phyloP scores from a whole-genome alignment of 2,888 invertebrate species.

The Morpho achilles region DNA sequence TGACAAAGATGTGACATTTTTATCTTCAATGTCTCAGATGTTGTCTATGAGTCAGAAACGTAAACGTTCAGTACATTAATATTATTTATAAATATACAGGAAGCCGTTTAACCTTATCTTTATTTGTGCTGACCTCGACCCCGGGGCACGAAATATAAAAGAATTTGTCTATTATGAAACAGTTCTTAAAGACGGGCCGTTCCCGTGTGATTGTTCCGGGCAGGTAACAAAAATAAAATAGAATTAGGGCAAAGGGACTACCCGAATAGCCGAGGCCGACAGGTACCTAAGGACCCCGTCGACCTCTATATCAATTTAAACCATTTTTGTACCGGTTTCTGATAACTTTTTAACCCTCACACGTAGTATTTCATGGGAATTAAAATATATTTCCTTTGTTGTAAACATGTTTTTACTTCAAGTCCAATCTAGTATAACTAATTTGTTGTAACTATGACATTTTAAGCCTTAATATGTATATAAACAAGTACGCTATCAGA shows the following conservation, averaged over 20 bases:
- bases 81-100: slow-evolving; percentile 4
- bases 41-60: too few relatives aligned
- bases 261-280: slow-evolving; percentile 49
- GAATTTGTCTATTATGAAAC: slow-evolving; percentile 16
- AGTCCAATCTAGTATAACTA: too few relatives aligned
- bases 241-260: slow-evolving; percentile 52
- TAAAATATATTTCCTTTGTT: too few relatives aligned
- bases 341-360: background rate
- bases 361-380: background rate
- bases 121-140: slow-evolving; percentile 31
- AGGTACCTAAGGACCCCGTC: slow-evolving; percentile 54
- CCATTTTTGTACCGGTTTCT: slow-evolving; percentile 28
- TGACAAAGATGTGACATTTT: too few relatives aligned
- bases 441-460: too few relatives aligned
- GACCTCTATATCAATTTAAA: slow-evolving; percentile 47
- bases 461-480: too few relatives aligned
- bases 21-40: too few relatives aligned
- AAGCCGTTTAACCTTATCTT: slow-evolving; percentile 13
- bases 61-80: background rate
- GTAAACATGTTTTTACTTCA: too few relatives aligned
- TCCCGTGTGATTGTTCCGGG: slow-evolving; percentile 66
- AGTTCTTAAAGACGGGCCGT: slow-evolving; percentile 36
- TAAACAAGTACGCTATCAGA: too few relatives aligned
- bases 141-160: slow-evolving; percentile 26
- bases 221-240: slow-evolving; percentile 59